Conservation (phyloP, 2,888 invertebrate species). For the Phengaris alcon region DNA sequence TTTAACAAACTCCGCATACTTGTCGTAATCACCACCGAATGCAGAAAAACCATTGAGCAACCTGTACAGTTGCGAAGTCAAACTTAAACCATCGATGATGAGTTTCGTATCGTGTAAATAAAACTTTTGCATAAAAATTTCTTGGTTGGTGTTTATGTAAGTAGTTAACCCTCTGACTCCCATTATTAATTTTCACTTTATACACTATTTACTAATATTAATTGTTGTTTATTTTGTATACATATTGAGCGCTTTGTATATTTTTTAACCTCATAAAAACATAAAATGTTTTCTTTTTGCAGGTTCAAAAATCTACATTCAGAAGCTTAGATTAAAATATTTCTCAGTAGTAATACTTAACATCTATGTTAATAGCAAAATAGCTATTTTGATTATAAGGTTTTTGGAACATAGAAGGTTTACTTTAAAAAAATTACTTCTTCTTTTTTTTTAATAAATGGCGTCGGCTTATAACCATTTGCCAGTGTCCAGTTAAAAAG, state of each 20-base stretch:
- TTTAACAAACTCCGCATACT: constrained; percentile 81
- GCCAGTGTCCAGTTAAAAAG: too few species aligned
- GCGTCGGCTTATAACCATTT: too few species aligned
- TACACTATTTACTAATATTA: neutral
- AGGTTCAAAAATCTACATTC: too few species aligned
- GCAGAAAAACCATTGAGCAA: constrained; percentile 81
- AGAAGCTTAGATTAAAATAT: too few species aligned
- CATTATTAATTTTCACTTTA: constrained; percentile 65
- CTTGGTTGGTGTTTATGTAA: constrained; percentile 83
- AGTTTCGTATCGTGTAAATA: constrained; percentile 83
- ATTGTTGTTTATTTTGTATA: neutral
- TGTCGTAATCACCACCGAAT: constrained; percentile 93
- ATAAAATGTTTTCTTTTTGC: too few species aligned
- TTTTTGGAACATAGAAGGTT: too few species aligned
- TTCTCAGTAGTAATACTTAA: too few species aligned
- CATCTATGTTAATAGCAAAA: too few species aligned
- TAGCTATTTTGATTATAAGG: too few species aligned
- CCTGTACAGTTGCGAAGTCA: constrained; percentile 85
- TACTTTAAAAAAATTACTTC: too few species aligned
- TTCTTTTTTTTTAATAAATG: too few species aligned
- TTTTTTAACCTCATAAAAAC: neutral
- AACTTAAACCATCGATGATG: constrained; percentile 89
- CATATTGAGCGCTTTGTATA: neutral
- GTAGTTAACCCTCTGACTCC: constrained; percentile 92
- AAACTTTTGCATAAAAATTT: constrained; percentile 81